A percentile compares a stretch with the other conserved stretches of the same genome.
These are phyloP conservation scores for Argyrosomus japonicus DNA, from an alignment of 2,113 vertebrate genomes.

Conservation along the genomic window DNA sequence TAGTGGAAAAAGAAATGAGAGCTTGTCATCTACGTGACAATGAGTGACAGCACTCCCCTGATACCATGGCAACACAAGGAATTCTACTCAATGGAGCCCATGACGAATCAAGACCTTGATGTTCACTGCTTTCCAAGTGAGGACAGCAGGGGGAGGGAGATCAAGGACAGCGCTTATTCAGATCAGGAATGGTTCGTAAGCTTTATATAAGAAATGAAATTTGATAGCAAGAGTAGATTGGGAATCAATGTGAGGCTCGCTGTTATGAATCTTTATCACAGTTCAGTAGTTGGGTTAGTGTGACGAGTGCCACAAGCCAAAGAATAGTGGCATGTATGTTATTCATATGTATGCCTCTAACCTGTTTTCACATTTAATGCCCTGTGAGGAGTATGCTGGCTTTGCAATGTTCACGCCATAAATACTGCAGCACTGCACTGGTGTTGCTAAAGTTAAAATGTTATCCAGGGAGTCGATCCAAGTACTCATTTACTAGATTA, in stretches of 20 bases:
- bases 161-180: slow-evolving; percentile 52
- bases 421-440: neutral
- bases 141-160: slow-evolving; percentile 55
- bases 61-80: slow-evolving; percentile 81
- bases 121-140: slow-evolving; percentile 63
- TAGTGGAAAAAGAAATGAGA: slow-evolving; percentile 38
- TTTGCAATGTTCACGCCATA: neutral
- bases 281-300: neutral
- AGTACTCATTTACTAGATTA: neutral
- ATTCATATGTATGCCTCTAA: neutral
- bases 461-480: neutral
- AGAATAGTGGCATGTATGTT: neutral
- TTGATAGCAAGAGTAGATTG: neutral
- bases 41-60: slow-evolving; percentile 70
- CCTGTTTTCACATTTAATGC: neutral
- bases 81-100: slow-evolving; percentile 71
- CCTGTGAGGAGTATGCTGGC: neutral
- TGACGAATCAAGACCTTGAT: slow-evolving; percentile 79
- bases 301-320: neutral
- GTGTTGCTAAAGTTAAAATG: neutral
- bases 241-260: neutral
- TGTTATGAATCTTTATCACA: neutral
- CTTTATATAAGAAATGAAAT: slow-evolving; percentile 32
- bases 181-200: slow-evolving; percentile 25
- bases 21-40: slow-evolving; percentile 58